Percentiles rank a stretch among this genome's conserved stretches.
These are phyloP conservation scores for Yponomeuta malinellus DNA, from an alignment of 2,888 invertebrate species.

Conservation along the genomic window DNA sequence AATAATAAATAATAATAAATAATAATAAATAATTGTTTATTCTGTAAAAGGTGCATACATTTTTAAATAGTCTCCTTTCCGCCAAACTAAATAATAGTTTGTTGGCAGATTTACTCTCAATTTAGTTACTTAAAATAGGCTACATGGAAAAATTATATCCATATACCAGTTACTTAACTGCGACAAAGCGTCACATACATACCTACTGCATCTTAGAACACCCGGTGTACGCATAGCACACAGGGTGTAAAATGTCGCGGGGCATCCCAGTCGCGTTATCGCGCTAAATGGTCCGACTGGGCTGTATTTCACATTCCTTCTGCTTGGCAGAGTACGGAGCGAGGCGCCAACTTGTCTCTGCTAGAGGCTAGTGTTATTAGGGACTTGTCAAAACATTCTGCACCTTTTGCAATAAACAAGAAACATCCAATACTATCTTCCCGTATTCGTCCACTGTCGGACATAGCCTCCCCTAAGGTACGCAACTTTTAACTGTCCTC, in stretches of 20 bases:
- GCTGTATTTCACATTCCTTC: slow-evolving; percentile 37
- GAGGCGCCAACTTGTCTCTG: slow-evolving; percentile 31
- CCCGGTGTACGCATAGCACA: background rate
- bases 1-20: too few species aligned
- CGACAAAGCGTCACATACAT: background rate
- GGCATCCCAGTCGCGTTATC: slow-evolving; percentile 26
- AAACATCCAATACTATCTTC: background rate
- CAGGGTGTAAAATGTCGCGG: background rate
- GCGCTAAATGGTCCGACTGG: slow-evolving; percentile 28
- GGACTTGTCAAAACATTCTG: background rate
- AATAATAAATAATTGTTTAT: too few species aligned
- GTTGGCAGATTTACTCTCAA: too few species aligned
- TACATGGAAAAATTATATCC: too few species aligned
- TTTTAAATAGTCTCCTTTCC: too few species aligned
- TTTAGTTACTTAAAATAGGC: too few species aligned
- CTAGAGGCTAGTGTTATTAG: background rate
- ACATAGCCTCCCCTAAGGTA: background rate
- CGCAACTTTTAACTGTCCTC: too few species aligned
- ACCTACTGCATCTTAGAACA: background rate
- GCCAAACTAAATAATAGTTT: too few species aligned
- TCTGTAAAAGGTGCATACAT: too few species aligned
- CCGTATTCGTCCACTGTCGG: background rate
- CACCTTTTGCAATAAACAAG: background rate
- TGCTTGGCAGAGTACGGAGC: slow-evolving; percentile 25
- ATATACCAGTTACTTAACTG: too few species aligned